Conservation (phyloP, 2,888 invertebrate species). For the Horisme vitalbata region DNA sequence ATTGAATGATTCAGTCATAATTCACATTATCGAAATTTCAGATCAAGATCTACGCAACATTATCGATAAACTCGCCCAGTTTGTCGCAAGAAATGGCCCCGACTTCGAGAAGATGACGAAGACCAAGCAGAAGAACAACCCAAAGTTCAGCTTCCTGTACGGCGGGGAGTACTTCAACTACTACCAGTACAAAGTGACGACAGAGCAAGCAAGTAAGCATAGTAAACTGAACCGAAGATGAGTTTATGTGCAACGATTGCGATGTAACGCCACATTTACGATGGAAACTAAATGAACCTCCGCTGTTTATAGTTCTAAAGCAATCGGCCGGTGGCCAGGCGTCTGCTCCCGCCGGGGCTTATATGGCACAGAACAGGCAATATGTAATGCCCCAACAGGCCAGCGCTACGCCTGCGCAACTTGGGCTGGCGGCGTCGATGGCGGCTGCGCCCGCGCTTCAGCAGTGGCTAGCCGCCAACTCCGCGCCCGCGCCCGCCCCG, state of each 20-base stretch:
- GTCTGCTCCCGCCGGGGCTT: slow-evolving; percentile 79
- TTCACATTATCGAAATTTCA: slow-evolving; percentile 59
- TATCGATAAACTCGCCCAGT: slow-evolving; percentile 99
- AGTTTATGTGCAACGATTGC: slow-evolving; percentile 70
- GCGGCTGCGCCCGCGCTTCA: slow-evolving; percentile 74
- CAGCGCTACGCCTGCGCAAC: slow-evolving; percentile 81
- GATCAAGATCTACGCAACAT: slow-evolving; percentile 98
- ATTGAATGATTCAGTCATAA: neutral
- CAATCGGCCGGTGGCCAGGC: slow-evolving; percentile 84
- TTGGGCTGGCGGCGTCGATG: slow-evolving; percentile 79
- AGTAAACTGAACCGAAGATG: slow-evolving; percentile 55
- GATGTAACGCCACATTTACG: slow-evolving; percentile 53
- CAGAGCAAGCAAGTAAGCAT: slow-evolving; percentile 96
- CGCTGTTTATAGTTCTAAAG: slow-evolving; percentile 89
- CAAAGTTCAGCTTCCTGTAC: slow-evolving; percentile 98
- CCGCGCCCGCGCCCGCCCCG: slow-evolving; percentile 50
- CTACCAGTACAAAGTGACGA: slow-evolving; percentile 97
- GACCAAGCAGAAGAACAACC: slow-evolving; percentile 98
- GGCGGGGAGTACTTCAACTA: slow-evolving; percentile 98
- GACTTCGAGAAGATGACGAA: slow-evolving; percentile 99
- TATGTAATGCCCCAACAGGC: slow-evolving; percentile 83
- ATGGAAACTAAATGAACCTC: slow-evolving; percentile 78
- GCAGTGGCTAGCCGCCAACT: slow-evolving; percentile 75
- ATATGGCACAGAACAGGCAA: slow-evolving; percentile 83
- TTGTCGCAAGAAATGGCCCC: slow-evolving; percentile 99